A percentile compares a stretch with the other conserved stretches of the same genome.
Conservation (phyloP, 2,888 invertebrate genomes). For the Anoplius nigerrimus region DNA sequence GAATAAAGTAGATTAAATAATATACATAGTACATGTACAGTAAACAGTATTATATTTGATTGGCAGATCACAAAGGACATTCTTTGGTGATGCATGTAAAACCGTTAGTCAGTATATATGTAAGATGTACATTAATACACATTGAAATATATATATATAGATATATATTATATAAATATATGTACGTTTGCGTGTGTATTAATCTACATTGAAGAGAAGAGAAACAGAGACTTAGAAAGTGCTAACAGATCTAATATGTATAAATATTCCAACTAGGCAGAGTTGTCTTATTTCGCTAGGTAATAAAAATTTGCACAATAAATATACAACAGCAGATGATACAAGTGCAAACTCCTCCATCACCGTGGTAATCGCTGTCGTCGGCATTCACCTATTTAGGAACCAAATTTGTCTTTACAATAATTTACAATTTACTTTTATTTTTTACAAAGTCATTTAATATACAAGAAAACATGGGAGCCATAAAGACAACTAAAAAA, state of each 20-base stretch:
- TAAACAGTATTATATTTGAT: slow-evolving; percentile 47
- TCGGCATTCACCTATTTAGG: slow-evolving; percentile 34
- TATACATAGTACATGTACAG: slow-evolving; percentile 16
- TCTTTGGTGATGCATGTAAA: slow-evolving; percentile 54
- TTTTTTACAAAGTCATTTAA: slow-evolving; percentile 63
- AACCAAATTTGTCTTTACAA: slow-evolving; percentile 41
- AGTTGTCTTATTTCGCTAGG: slow-evolving; percentile 13
- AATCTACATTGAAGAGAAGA: no score
- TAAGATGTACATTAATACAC: not conserved
- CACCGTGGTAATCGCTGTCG: no score
- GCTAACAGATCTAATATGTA: slow-evolving; percentile 45
- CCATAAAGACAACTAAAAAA: slow-evolving; percentile 45
- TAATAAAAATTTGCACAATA: slow-evolving; percentile 20
- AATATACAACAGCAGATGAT: slow-evolving; percentile 14
- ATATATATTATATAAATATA: slow-evolving; percentile 22
- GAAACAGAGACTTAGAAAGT: slow-evolving; percentile 37
- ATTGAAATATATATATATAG: slow-evolving; percentile 13
- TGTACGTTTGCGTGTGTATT: no score
- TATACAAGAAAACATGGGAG: slow-evolving; percentile 59
- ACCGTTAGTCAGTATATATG: slow-evolving; percentile 27
- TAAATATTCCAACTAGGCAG: slow-evolving; percentile 45
- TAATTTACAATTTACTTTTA: slow-evolving; percentile 67
- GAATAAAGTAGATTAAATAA: slow-evolving; percentile 52
- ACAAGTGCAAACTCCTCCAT: slow-evolving; percentile 21
- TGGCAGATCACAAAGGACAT: slow-evolving; percentile 46